phyloP scores from a whole-genome alignment of 2,113 vertebrate species.

The Aegotheles bennettii region DNA sequence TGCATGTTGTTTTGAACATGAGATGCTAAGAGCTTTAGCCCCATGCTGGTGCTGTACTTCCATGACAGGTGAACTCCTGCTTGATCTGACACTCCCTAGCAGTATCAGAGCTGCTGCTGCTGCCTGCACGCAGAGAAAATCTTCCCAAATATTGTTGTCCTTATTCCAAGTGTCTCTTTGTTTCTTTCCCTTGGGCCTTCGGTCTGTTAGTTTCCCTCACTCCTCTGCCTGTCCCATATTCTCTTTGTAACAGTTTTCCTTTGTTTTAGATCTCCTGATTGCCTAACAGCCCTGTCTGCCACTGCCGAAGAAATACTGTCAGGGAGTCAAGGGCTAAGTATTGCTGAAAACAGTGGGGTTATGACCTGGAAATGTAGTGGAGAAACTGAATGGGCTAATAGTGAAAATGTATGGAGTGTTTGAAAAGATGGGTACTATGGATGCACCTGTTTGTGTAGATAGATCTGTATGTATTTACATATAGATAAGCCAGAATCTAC shows the following conservation, averaged over 20 bases:
- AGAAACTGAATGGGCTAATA: neutral
- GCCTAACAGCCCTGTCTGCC: neutral
- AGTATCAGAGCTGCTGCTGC: neutral
- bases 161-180: neutral
- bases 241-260: neutral
- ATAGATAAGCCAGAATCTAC: neutral
- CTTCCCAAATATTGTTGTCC: neutral
- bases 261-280: slow-evolving; percentile 21
- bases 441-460: neutral
- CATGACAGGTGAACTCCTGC: neutral
- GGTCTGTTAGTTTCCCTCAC: neutral
- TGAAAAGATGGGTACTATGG: neutral
- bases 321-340: slow-evolving; percentile 1
- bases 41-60: neutral
- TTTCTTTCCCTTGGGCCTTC: neutral
- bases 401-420: neutral
- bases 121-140: neutral
- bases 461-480: neutral
- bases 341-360: neutral
- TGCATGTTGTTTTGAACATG: neutral
- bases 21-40: neutral
- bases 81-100: neutral
- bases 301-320: neutral
- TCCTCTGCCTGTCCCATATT: neutral
- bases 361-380: slow-evolving; percentile 15